Percentiles rank a stretch among this genome's conserved stretches.
Conservation (phyloP, 2,888 invertebrate species). For the Xestia c-nigrum region DNA sequence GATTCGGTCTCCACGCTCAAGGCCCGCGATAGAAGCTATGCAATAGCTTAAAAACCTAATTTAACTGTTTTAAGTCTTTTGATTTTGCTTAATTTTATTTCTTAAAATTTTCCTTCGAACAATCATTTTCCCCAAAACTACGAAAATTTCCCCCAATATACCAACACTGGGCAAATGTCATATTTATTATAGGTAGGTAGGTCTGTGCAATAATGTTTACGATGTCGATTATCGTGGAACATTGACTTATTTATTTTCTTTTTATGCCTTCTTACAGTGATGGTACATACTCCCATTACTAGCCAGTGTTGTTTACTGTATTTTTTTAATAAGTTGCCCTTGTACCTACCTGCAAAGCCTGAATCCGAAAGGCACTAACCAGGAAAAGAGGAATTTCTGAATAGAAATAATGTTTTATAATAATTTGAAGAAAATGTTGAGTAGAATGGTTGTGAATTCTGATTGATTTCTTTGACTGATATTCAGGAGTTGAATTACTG, state of each 20-base stretch:
- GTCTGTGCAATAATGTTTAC: conserved; percentile 32
- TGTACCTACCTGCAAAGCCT: background rate
- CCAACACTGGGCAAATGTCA: background rate
- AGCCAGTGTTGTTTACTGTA: background rate
- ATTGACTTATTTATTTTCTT: conserved; percentile 15
- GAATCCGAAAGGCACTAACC: background rate
- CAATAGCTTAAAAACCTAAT: too few species aligned
- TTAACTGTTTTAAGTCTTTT: background rate
- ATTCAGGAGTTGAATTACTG: background rate
- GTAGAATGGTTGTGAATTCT: background rate
- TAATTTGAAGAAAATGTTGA: too few species aligned
- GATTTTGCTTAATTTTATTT: background rate
- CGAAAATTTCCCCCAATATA: too few species aligned
- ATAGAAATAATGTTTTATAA: too few species aligned
- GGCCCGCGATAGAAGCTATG: too few species aligned
- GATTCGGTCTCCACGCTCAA: too few species aligned
- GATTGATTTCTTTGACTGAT: background rate
- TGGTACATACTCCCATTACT: background rate
- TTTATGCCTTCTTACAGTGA: conserved; percentile 6
- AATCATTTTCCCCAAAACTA: background rate
- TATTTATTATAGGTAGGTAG: background rate
- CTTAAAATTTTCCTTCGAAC: background rate
- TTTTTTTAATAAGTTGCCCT: background rate
- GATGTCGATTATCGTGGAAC: conserved; percentile 15
- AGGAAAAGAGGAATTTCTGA: background rate